phyloP scores from a whole-genome alignment of 1,140 invertebrate species.

The Megalonaias nervosa region DNA sequence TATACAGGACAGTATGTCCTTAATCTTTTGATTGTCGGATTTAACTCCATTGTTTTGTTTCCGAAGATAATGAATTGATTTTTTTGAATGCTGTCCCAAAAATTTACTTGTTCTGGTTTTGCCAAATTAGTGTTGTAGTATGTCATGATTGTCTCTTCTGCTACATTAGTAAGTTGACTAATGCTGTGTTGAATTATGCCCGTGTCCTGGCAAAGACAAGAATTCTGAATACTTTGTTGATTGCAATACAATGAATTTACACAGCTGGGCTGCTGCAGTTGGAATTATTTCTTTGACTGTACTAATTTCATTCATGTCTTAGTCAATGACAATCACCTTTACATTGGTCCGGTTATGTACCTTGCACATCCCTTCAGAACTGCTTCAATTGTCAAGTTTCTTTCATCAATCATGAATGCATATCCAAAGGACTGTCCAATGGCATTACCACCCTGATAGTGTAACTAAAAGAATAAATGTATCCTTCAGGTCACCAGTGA shows the following conservation, averaged over 20 bases:
- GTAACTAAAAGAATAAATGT: not conserved
- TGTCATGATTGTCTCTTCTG: not conserved
- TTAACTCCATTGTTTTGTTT: too few species aligned
- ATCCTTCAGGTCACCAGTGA: constrained; percentile 1
- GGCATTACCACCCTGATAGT: not conserved
- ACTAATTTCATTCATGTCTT: constrained; percentile 1
- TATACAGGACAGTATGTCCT: too few species aligned
- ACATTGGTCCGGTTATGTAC: not conserved
- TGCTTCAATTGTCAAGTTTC: not conserved
- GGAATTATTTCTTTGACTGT: not conserved
- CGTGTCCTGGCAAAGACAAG: too few species aligned
- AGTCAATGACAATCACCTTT: not conserved
- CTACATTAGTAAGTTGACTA: not conserved
- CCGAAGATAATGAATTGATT: too few species aligned
- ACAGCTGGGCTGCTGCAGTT: too few species aligned
- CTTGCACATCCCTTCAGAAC: not conserved
- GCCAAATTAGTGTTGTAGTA: constrained; percentile 3
- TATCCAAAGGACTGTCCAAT: not conserved
- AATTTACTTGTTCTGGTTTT: not conserved
- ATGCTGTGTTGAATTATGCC: too few species aligned
- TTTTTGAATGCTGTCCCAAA: too few species aligned
- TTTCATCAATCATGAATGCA: not conserved
- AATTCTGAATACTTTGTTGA: too few species aligned
- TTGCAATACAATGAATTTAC: too few species aligned
- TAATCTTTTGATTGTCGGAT: too few species aligned